phyloP scores from a whole-genome alignment of 2,797 vertebrate species.

The Anguilla pacifica region DNA sequence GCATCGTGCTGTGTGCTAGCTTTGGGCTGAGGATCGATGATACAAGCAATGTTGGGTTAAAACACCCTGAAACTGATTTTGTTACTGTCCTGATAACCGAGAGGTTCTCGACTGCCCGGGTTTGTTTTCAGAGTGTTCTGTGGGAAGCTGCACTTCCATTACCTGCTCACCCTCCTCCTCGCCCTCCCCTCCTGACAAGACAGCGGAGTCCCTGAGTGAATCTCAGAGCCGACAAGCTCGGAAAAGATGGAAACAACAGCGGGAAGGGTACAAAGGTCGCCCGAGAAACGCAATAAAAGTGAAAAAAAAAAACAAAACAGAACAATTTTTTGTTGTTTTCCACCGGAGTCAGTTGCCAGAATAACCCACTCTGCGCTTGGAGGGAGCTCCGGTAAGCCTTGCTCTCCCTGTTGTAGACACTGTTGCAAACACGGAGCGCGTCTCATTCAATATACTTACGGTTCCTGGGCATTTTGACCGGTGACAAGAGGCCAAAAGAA shows the following conservation, averaged over 20 bases:
- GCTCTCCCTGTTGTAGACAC: background rate
- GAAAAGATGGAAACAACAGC: background rate
- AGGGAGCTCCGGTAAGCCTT: background rate
- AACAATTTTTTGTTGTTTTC: background rate
- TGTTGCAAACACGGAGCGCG: background rate
- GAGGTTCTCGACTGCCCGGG: background rate
- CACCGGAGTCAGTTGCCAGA: background rate
- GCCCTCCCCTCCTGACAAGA: background rate
- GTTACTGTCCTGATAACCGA: background rate
- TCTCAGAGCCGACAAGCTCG: background rate
- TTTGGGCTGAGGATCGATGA: background rate
- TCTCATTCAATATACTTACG: background rate
- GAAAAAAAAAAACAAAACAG: background rate
- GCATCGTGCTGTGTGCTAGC: background rate
- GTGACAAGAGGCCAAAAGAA: background rate
- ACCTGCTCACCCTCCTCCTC: background rate
- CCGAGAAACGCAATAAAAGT: background rate
- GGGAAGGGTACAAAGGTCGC: background rate
- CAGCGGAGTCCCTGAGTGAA: background rate
- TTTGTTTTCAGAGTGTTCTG: background rate
- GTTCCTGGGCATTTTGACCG: background rate
- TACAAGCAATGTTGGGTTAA: background rate
- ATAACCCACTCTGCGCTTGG: background rate
- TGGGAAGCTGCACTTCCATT: background rate
- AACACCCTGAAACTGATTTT: background rate